Evolutionary conservation across 2,888 invertebrate species (phyloP).

Genomic region (Chromoteleia sp.): DNA sequence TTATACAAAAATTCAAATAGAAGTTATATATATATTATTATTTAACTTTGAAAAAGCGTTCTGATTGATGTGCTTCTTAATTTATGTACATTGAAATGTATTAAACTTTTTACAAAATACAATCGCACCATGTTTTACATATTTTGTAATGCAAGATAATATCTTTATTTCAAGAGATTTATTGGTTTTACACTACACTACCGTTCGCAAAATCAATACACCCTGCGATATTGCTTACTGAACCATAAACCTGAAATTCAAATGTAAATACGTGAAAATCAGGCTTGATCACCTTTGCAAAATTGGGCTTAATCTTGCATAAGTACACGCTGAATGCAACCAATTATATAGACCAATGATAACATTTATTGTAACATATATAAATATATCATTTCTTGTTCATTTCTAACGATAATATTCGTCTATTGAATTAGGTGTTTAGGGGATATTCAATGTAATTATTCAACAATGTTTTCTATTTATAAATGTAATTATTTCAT

Average conservation of each 20-base stretch:
- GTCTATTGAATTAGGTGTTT: no score
- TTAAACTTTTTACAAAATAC: conserved; percentile 4
- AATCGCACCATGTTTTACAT: neutral
- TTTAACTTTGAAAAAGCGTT: neutral
- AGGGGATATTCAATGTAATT: no score
- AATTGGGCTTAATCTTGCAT: conserved; percentile 12
- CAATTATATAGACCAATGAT: no score
- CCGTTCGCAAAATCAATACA: conserved; percentile 35
- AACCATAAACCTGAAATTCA: conserved; percentile 51
- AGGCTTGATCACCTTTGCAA: conserved; percentile 33
- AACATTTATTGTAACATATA: neutral
- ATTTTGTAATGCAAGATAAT: conserved; percentile 24
- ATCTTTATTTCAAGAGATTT: conserved; percentile 41
- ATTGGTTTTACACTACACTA: conserved; percentile 38
- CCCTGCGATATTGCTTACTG: conserved; percentile 30
- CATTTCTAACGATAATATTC: no score
- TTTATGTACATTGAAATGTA: conserved; percentile 8
- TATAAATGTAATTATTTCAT: no score
- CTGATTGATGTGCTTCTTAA: no score
- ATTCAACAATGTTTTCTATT: no score
- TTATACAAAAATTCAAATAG: no score
- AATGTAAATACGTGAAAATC: conserved; percentile 56
- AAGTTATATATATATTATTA: no score
- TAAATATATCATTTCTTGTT: no score
- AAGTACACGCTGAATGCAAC: neutral